Base-by-base conservation (phyloP, 2,797 vertebrate species). In the Threskiornis aethiopicus region DNA sequence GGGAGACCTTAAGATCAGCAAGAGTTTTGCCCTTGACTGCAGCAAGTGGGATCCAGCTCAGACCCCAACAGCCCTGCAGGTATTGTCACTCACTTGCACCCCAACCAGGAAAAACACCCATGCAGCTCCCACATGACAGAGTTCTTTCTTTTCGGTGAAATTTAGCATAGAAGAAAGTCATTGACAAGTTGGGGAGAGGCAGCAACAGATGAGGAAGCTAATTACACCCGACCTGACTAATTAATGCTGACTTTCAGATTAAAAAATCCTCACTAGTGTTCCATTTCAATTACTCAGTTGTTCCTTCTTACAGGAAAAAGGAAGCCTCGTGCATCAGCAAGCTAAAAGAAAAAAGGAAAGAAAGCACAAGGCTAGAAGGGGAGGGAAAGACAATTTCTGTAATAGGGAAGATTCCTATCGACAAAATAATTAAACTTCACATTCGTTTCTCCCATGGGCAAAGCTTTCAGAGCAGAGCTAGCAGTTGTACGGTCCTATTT, bases 211-310 rank as follows among this genome's bases (percentile, higher is more conserved):
- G 88, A 97, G 91, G 93, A 94, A 97, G 94, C 95, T 96, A 97
- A 98, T 98, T 98, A 97, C 97, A 95, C 85, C 49, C 5, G 49
- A 92, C 84, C 95, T 52, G 80, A 86, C 96, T 98, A 97, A 98
- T 98, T 98, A 97, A 97, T 96, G 95, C 96, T 93, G 91, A 91
- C 92, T 97, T 97, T 93, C 95, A 92, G 90, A 97, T 96, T 96
- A 97, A 93, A 97, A 93, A 96, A 96, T 89, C 95, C 92, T 97
- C 87, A 89, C 96, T 87, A 83, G 85, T 79, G 92, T 90, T 97
- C 91, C 76, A 90, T 97, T 98, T 97, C 97, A 97, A 97, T 97
- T 97, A 98, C 78, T 54, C 46, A 6, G 91, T 97, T 54, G 90
- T 94, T 96, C 94, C 59, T 80, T 86, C 95, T 96, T 88, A 84